These are phyloP conservation scores for Stegophylla sp. DNA, from an alignment of 2,888 invertebrate species.

Conservation along the genomic window DNA sequence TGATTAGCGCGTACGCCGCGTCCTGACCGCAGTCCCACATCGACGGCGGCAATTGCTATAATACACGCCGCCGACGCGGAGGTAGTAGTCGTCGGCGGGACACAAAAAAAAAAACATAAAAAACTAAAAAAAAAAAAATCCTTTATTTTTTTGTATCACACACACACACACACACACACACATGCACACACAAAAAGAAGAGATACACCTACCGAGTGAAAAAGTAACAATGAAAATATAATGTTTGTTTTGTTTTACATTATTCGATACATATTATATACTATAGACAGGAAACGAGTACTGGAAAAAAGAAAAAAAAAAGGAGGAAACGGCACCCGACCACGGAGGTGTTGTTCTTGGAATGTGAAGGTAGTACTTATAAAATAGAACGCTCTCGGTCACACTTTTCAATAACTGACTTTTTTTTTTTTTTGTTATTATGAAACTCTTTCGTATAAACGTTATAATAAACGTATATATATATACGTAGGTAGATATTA, in stretches of 20 bases:
- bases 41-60: slow-evolving; percentile 39
- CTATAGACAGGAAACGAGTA: slow-evolving; percentile 46
- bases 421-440: background rate
- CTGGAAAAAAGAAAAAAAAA: slow-evolving; percentile 30
- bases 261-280: slow-evolving; percentile 11
- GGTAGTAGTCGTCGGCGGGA: background rate
- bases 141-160: slow-evolving; percentile 26
- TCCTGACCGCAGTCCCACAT: slow-evolving; percentile 56
- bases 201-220: slow-evolving; percentile 26
- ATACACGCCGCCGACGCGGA: background rate
- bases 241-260: slow-evolving; percentile 57
- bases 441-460: background rate
- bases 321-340: slow-evolving; percentile 46
- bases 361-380: slow-evolving; percentile 52
- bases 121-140: slow-evolving; percentile 19
- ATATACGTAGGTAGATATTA: background rate
- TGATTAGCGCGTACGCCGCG: slow-evolving; percentile 52
- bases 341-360: slow-evolving; percentile 54
- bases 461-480: too few relatives aligned
- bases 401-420: slow-evolving; percentile 47
- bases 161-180: background rate
- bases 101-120: too few relatives aligned
- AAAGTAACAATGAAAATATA: slow-evolving; percentile 55
- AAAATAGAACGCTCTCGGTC: slow-evolving; percentile 44
- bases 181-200: slow-evolving; percentile 20